Base-by-base conservation (phyloP, 2,888 invertebrate species). In the Villa cingulata region DNA sequence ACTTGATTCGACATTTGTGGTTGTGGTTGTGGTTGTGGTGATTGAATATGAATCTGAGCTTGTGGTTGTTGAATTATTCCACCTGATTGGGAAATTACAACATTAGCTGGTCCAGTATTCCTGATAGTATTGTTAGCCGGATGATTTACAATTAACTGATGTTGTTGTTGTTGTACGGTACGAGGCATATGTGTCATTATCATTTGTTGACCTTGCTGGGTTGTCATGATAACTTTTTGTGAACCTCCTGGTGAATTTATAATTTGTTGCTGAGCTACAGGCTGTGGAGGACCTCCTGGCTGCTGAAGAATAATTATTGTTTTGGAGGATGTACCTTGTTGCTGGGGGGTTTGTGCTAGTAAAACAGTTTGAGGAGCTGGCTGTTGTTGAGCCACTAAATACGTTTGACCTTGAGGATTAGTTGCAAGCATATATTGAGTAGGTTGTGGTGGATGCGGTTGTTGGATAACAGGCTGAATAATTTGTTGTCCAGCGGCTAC, bases 271-370 rank as follows among this genome's bases (percentile, higher is more conserved):
- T 66, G 58, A 7, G 54, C 54, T 7, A 53, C 56, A n/a, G 57
- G 54, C 20, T 53, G 43, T 27, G 57, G 58, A 1, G 72, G 53
- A 6, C 64, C 57, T 18, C 57, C 51, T 2, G 60, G 55, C 18
- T 78, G 80, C 56, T 82, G 82, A 37, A 82, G 65, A 43, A 83
- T 76, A 41, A 83, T 83, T 29, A 82, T 82, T 1, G 82, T 83
- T 57, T 82, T 82, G 1, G 80, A 72, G 3, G 75, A 75, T 1
- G 77, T 73, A 1, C 76, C 77, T 52, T 80, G 81, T 51, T 81
- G 81, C 56, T 81, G 81, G 0, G 78, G 71, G 2, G 80, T 75
- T 58, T 81, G 81, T 1, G 81, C 78, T 0, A 82, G 75, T 2
- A 82, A 63, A 1, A 82, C 75, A 0, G 81, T 80, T 53, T 67